Percentiles rank a stretch among this genome's conserved stretches.
Conservation (phyloP, 2,888 invertebrate genomes). For the Harmothoe impar region DNA sequence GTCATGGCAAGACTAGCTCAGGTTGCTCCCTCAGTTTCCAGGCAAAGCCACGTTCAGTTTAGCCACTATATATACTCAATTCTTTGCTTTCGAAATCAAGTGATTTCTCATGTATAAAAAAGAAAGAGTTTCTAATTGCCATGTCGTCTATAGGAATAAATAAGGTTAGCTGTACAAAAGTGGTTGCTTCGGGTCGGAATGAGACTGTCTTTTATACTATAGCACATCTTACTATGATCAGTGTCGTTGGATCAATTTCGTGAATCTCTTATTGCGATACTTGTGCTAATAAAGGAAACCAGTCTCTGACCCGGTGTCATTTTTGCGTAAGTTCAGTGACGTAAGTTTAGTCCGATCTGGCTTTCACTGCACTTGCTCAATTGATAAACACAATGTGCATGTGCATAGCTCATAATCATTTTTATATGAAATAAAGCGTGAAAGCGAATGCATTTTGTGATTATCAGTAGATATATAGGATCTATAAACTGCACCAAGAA, state of each 20-base stretch:
- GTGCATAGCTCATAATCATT: no score
- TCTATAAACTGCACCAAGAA: background rate
- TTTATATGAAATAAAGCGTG: background rate
- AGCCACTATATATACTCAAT: background rate
- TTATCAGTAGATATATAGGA: background rate
- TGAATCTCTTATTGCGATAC: no score
- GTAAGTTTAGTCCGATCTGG: background rate
- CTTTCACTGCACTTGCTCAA: background rate
- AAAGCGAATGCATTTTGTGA: conserved; percentile 10
- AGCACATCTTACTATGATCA: no score
- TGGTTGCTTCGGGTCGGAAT: background rate
- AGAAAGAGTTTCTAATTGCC: background rate
- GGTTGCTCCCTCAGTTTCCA: background rate
- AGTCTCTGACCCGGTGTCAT: conserved; percentile 42
- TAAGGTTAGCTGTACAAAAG: conserved; percentile 55
- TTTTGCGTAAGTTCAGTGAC: conserved; percentile 51
- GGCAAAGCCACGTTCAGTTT: conserved; percentile 5
- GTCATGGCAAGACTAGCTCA: conserved; percentile 55
- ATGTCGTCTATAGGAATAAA: conserved; percentile 25
- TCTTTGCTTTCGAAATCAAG: background rate
- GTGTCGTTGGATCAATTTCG: no score
- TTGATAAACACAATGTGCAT: background rate
- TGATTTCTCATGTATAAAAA: background rate
- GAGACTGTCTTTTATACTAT: background rate
- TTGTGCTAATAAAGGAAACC: background rate